Evolutionary conservation across 2,113 vertebrate genomes (phyloP).

Genomic region (Anhinga anhinga): DNA sequence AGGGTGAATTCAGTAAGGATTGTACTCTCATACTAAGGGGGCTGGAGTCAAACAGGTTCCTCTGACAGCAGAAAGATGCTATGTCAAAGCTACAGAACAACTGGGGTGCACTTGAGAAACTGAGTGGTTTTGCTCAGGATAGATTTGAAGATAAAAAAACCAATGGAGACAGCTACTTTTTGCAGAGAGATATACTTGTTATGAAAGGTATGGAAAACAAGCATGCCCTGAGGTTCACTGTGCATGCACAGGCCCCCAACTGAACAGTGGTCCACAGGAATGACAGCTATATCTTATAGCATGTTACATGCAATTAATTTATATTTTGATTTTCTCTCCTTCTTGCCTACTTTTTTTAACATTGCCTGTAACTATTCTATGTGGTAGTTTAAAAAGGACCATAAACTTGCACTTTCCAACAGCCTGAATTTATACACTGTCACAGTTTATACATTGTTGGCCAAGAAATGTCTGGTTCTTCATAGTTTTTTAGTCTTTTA

Average conservation of each 20-base stretch:
- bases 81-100: neutral
- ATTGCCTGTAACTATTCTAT: neutral
- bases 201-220: neutral
- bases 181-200: neutral
- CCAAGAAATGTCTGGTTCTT: conserved; percentile 4
- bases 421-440: neutral
- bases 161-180: neutral
- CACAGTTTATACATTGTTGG: neutral
- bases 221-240: neutral
- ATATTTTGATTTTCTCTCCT: neutral
- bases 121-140: neutral
- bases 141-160: neutral
- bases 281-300: neutral
- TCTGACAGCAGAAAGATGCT: neutral
- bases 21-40: neutral
- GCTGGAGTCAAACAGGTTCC: neutral
- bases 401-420: conserved; percentile 4
- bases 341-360: neutral
- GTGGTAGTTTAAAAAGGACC: conserved; percentile 10
- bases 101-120: neutral
- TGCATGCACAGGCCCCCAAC: neutral
- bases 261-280: neutral
- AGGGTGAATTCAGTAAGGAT: neutral
- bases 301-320: neutral
- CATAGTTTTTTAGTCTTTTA: neutral